Evolutionary conservation across 2,888 invertebrate species (phyloP).

Genomic region (Rhagophthalmus giganteus): DNA sequence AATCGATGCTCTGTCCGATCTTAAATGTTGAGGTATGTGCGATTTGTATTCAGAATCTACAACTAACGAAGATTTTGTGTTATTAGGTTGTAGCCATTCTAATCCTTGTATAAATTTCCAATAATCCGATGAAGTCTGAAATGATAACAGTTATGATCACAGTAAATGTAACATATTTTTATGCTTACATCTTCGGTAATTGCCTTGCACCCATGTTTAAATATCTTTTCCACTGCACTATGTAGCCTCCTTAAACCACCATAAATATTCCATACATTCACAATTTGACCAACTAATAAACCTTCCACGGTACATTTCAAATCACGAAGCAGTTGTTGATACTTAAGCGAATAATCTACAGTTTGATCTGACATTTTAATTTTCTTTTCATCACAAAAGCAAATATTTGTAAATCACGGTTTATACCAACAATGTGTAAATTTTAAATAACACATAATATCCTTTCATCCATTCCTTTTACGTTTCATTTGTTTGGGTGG

Average conservation of each 20-base stretch:
- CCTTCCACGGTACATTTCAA: slow-evolving; percentile 63
- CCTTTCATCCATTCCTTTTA: too few relatives aligned
- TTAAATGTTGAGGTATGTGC: slow-evolving; percentile 55
- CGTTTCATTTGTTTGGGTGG: too few relatives aligned
- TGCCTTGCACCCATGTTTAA: slow-evolving; percentile 61
- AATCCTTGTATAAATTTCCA: slow-evolving; percentile 64
- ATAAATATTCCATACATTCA: slow-evolving; percentile 65
- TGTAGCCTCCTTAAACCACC: slow-evolving; percentile 62
- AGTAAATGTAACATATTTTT: neutral
- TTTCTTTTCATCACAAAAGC: neutral
- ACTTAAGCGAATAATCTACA: slow-evolving; percentile 37
- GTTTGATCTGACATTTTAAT: slow-evolving; percentile 11
- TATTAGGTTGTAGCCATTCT: slow-evolving; percentile 63
- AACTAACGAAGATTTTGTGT: slow-evolving; percentile 57
- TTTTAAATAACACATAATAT: too few relatives aligned
- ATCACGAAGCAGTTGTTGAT: slow-evolving; percentile 58
- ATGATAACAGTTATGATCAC: slow-evolving; percentile 9
- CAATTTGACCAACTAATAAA: slow-evolving; percentile 59
- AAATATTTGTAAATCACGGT: neutral
- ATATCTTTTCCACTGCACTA: slow-evolving; percentile 60
- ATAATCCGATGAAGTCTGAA: slow-evolving; percentile 59
- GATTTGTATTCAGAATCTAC: slow-evolving; percentile 54
- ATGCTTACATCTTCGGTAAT: slow-evolving; percentile 52
- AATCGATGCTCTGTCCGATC: slow-evolving; percentile 58
- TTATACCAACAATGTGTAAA: too few relatives aligned